Percentiles rank a stretch among this genome's conserved stretches.
Evolutionary conservation across 2,797 vertebrate species (phyloP).

Genomic region (Okamejei kenojei): DNA sequence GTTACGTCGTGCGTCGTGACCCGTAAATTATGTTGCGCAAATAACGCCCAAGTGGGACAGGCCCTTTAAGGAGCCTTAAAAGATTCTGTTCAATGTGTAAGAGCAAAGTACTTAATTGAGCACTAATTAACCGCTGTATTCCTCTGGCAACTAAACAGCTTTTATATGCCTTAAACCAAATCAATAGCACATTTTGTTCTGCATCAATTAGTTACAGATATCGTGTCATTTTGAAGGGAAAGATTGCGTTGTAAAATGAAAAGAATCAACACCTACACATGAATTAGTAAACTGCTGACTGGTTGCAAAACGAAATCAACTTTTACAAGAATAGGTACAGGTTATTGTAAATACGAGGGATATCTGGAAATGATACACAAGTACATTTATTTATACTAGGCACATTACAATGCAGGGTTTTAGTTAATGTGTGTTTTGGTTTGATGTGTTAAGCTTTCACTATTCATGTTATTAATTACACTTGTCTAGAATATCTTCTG

Average conservation of each 20-base stretch:
- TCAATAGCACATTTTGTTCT: constrained; percentile 41
- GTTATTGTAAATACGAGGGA: too few relatives aligned
- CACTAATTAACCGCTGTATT: constrained; percentile 30
- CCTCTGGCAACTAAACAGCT: constrained; percentile 39
- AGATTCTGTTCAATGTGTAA: neutral
- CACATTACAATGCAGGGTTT: neutral
- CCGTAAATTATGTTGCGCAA: too few relatives aligned
- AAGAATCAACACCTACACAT: neutral
- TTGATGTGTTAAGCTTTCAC: too few relatives aligned
- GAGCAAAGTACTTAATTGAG: neutral
- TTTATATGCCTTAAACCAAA: constrained; percentile 39
- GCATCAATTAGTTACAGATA: constrained; percentile 42
- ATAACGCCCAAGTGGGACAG: too few relatives aligned
- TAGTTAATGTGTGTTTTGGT: neutral
- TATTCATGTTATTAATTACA: too few relatives aligned
- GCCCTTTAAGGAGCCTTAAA: neutral
- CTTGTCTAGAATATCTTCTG: too few relatives aligned
- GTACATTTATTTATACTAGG: neutral
- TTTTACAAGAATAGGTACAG: neutral
- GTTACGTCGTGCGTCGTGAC: too few relatives aligned
- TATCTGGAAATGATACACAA: neutral
- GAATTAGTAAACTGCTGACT: neutral
- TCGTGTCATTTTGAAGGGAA: constrained; percentile 25
- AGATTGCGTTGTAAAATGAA: constrained; percentile 26
- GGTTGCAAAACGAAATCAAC: neutral